Evolutionary conservation across 2,113 vertebrate species (phyloP), one percentile per base, ranked within the genome.

Genomic region (Corvus cornix): DNA sequence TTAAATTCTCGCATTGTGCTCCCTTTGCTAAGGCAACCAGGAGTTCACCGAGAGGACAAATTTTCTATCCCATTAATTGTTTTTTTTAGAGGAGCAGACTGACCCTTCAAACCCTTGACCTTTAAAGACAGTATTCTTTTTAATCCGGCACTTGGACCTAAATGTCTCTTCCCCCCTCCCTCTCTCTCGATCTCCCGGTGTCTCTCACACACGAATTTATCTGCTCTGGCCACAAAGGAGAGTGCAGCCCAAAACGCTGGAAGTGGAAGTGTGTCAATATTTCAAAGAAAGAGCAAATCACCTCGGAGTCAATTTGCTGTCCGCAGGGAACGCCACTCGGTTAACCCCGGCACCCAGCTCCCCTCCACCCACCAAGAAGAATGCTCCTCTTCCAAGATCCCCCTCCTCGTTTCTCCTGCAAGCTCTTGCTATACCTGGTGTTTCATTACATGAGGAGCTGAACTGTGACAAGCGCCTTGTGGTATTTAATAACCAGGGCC

Each of bases 21-120:
- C 87, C 87, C 96, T 98, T 98, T 98, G 98, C 98, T 97, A 97
- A 98, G 98, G 98, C 98, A 98, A 98, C 98, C 96, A 96, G 95
- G 98, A 97, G 99, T 99, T 99, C 99, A 99, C 93, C 91, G 91
- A 98, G 97, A 98, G 99, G 99, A 98, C 99, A 99, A 97, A 97
- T 97, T 97, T 98, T 98, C 98, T 98, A 98, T 98, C 98, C 98
- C 99, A 99, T 99, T 99, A 99, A 98, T 98, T 98, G 96, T 98
- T 98, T 98, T 94, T 98, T 98, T 73, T 97, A 98, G 98, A 98
- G 98, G 97, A 98, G 97, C 90, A 98, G 97, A 97, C 96, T 98
- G 98, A 99, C 98, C 99, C 98, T 98, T 99, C 98, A 99, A 99
- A 99, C 98, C 98, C 98, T 98, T 98, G 98, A 98, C 98, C 98